A percentile compares a stretch with the other conserved stretches of the same genome.
Evolutionary conservation across 30 jellyfish, hydroid and myxozoan species (phyloP).

Genomic region (Mastigias papua): DNA sequence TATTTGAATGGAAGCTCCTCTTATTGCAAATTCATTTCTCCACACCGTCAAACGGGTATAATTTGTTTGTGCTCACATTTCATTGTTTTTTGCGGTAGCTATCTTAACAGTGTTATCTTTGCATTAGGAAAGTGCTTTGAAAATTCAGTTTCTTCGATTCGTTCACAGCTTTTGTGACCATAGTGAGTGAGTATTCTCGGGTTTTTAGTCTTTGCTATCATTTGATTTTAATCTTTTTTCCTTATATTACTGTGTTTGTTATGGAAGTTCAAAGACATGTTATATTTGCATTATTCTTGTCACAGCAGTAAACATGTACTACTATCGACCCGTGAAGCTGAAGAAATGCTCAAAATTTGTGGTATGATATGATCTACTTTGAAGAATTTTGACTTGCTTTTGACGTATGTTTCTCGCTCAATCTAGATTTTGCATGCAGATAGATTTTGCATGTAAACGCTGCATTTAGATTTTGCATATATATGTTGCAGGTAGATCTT

Average conservation of each 20-base stretch:
- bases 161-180: conserved; percentile 99
- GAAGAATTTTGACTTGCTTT: background rate
- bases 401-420: background rate
- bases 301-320: conserved; percentile 85
- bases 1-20: no score
- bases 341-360: conserved; percentile 80
- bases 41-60: no score
- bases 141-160: conserved; percentile 92
- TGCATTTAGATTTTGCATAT: no score
- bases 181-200: conserved; percentile 89
- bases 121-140: conserved; percentile 92
- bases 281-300: background rate
- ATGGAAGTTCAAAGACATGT: background rate
- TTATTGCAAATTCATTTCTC: no score
- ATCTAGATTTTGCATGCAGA: no score
- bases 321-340: conserved; percentile 85
- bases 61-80: no score
- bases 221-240: no score
- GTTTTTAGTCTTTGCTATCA: background rate
- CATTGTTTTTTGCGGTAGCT: background rate
- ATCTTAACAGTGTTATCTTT: background rate
- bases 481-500: no score
- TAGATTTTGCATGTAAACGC: no score
- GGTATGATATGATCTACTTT: conserved; percentile 63
- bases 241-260: no score